phyloP scores from a whole-genome alignment of 1,140 invertebrate genomes.

The Pseudoatta argentina region DNA sequence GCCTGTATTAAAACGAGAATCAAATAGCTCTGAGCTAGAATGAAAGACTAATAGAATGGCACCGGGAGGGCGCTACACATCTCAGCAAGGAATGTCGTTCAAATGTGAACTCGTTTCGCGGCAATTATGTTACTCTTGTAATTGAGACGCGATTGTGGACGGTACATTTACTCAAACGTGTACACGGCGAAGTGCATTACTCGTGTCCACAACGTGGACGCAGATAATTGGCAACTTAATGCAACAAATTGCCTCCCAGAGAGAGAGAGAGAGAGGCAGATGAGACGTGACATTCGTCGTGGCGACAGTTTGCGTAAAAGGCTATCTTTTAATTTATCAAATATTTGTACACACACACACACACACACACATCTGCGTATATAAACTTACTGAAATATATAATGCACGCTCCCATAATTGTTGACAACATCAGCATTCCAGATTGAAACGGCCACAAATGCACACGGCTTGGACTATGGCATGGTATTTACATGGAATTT shows the following conservation, averaged over 20 bases:
- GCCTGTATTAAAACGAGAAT: constrained; percentile 56
- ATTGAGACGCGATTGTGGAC: constrained; percentile 47
- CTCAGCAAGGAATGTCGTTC: constrained; percentile 16
- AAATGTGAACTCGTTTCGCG: constrained; percentile 38
- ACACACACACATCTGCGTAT: neutral
- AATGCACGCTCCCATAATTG: constrained; percentile 21
- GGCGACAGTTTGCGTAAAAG: neutral
- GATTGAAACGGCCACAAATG: constrained; percentile 53
- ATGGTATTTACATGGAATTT: constrained; percentile 54
- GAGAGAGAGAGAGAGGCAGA: neutral
- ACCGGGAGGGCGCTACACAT: neutral
- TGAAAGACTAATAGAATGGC: constrained; percentile 54
- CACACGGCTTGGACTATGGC: neutral
- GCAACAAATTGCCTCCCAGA: constrained; percentile 30
- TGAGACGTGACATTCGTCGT: neutral
- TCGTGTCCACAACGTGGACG: neutral
- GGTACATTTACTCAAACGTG: constrained; percentile 14
- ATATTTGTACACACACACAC: neutral
- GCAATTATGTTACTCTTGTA: constrained; percentile 51
- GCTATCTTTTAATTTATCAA: constrained; percentile 2
- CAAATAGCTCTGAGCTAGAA: constrained; percentile 25
- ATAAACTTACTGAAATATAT: constrained; percentile 28
- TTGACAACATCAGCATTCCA: constrained; percentile 48
- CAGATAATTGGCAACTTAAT: constrained; percentile 8
- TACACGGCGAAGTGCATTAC: neutral